Percentiles rank a stretch among this genome's conserved stretches.
phyloP scores from a whole-genome alignment of 1,140 invertebrate species.

The Stratiolaelaps scimitus region DNA sequence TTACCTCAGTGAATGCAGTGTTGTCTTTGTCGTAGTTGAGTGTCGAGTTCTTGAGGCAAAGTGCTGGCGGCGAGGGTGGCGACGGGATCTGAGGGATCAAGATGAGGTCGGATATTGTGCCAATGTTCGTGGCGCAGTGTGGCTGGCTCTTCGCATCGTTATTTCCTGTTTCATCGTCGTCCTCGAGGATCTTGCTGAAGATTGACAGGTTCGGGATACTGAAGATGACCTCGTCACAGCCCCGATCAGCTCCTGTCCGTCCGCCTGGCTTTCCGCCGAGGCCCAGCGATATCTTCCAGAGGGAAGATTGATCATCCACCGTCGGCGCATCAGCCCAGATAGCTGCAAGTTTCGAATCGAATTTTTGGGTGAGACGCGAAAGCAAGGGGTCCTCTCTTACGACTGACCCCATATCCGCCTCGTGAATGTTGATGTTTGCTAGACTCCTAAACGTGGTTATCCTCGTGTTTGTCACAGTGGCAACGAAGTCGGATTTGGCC shows the following conservation, averaged over 20 bases:
- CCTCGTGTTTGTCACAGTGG: too few relatives aligned
- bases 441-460: too few relatives aligned
- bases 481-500: too few relatives aligned
- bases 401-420: neutral
- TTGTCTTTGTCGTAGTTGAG: constrained; percentile 29
- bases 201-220: constrained; percentile 2
- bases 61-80: neutral
- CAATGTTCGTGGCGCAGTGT: neutral
- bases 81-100: neutral
- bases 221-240: constrained; percentile 7
- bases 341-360: constrained; percentile 19
- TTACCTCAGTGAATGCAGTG: constrained; percentile 20
- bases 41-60: constrained; percentile 22
- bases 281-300: constrained; percentile 3
- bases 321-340: constrained; percentile 23
- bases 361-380: constrained; percentile 20
- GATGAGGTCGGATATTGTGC: neutral
- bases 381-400: constrained; percentile 5
- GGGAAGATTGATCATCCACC: neutral
- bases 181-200: constrained; percentile 13
- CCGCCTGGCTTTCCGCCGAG: neutral
- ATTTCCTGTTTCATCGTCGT: neutral
- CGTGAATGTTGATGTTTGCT: too few relatives aligned
- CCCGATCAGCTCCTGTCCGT: neutral
- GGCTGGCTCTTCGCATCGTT: too few relatives aligned